Evolutionary conservation across 2,113 vertebrate species (phyloP).

Genomic region (Sylvia atricapilla): DNA sequence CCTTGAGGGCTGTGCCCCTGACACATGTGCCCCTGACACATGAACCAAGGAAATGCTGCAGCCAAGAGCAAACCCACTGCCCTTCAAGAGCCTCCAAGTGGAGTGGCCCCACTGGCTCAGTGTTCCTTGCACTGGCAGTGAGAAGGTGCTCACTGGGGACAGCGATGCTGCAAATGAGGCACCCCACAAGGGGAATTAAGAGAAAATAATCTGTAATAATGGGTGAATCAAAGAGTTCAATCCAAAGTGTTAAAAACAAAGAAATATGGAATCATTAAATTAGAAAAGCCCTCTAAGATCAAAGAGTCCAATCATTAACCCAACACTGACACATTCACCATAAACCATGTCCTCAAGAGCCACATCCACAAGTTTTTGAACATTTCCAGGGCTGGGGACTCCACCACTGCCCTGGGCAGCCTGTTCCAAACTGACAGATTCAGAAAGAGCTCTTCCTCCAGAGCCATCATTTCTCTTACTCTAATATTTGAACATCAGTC

Average conservation of each 20-base stretch:
- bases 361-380: background rate
- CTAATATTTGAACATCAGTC: background rate
- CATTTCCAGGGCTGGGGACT: background rate
- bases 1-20: background rate
- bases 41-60: background rate
- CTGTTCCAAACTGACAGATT: background rate
- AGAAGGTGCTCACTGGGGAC: background rate
- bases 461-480: background rate
- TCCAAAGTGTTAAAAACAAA: background rate
- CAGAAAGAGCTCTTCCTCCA: background rate
- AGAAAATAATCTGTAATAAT: background rate
- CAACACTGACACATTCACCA: background rate
- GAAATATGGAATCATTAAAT: background rate
- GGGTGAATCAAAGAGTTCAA: background rate
- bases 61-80: background rate
- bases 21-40: accelerated
- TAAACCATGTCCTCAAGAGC: background rate
- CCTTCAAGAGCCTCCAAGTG: background rate
- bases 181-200: background rate
- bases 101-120: background rate
- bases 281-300: background rate
- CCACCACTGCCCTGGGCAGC: background rate
- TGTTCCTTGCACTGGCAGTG: background rate
- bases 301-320: background rate
- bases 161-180: accelerated